Conservation (phyloP, 2,113 vertebrate species). For the Poicephalus meyeri region DNA sequence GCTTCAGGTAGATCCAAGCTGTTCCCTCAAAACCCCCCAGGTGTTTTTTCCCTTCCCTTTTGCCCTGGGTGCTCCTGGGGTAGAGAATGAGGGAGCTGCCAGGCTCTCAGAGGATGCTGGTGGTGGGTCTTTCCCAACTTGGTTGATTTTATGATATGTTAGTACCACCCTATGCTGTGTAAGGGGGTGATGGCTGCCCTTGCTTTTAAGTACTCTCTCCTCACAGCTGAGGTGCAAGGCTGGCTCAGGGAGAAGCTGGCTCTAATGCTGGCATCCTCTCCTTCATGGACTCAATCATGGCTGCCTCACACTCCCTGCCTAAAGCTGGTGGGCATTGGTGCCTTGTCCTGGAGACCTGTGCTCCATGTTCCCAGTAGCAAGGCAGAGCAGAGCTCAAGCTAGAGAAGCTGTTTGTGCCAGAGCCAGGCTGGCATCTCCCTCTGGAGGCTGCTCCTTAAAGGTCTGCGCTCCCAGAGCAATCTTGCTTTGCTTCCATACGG, state of each 20-base stretch:
- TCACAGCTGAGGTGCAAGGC: not conserved
- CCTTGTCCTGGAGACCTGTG: not conserved
- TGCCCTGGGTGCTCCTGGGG: not conserved
- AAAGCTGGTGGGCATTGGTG: not conserved
- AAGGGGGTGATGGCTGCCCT: not conserved
- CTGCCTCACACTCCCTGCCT: not conserved
- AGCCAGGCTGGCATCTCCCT: not conserved
- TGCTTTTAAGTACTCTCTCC: not conserved
- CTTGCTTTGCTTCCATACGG: not conserved
- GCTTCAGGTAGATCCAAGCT: not conserved
- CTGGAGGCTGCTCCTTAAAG: not conserved
- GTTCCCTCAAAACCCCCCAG: not conserved
- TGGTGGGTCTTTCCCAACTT: not conserved
- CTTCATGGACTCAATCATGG: fast-evolving
- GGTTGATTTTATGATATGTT: not conserved
- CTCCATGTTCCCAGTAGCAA: not conserved
- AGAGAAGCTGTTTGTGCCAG: not conserved
- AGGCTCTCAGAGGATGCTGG: not conserved
- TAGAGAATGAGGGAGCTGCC: not conserved
- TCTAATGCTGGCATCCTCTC: not conserved
- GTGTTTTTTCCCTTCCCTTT: not conserved
- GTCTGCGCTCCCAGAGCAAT: not conserved
- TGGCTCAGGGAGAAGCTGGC: not conserved
- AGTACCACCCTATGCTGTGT: not conserved
- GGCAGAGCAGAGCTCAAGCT: not conserved